phyloP scores from a whole-genome alignment of 2,113 vertebrate species.

The Scytalopus superciliaris region DNA sequence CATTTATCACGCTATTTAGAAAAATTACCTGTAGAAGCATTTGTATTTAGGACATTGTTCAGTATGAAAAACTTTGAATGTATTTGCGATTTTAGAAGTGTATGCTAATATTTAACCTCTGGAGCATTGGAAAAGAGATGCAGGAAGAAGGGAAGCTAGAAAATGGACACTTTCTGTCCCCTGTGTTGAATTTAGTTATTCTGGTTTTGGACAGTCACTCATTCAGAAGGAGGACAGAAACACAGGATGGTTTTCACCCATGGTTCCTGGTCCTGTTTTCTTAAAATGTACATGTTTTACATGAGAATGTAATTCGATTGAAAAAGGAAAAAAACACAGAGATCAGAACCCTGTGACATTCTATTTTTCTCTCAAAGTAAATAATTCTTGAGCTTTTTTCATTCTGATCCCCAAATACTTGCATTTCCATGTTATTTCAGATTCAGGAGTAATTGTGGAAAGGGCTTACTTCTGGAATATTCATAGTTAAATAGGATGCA shows the following conservation, averaged over 20 bases:
- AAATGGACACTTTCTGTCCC: background rate
- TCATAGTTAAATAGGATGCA: background rate
- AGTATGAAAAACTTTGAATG: background rate
- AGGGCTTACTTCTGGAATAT: background rate
- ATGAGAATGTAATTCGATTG: background rate
- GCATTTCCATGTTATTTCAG: background rate
- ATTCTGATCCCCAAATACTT: background rate
- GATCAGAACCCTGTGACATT: background rate
- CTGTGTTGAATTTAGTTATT: background rate
- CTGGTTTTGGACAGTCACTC: background rate
- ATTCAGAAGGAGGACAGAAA: background rate
- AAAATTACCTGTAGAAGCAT: background rate
- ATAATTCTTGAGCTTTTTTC: background rate
- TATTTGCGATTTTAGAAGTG: background rate
- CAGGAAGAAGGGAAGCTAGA: background rate
- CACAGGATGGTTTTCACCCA: background rate
- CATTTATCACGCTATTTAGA: background rate
- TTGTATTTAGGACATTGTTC: background rate
- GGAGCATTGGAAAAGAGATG: background rate
- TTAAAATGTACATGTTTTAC: background rate
- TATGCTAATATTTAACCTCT: background rate
- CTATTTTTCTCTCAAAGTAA: background rate
- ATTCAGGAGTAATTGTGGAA: background rate
- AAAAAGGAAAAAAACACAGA: background rate
- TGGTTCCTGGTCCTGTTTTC: background rate